Base-by-base conservation (phyloP, 2,888 invertebrate genomes). In the Ecdyonurus torrentis region DNA sequence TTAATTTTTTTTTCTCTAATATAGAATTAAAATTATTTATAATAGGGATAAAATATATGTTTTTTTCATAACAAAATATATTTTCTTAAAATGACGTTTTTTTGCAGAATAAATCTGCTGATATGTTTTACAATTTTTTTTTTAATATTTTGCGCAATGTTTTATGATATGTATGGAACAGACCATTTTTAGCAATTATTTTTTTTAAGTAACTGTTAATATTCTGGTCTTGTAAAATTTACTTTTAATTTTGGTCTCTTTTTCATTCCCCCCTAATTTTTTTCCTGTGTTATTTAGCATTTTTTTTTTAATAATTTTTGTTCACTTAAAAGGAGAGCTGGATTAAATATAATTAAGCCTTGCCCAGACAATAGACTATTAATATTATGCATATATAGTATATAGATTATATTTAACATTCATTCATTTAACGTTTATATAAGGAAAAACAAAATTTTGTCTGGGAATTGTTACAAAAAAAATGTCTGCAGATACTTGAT, bases 31-130 rank as follows among this genome's bases (percentile, higher is more conserved):
- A 59, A 25, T 24, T 24, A 59, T 24, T 25, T 24, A 1, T 59
- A 25, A n/a, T 19, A 18, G 25, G 59, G 59, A 37, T 22, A 55
- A 55, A 55, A 55, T 55, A 55, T 55, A 20, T 22, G 7, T 55
- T 55, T 22, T n/a, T 55, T 55, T 22, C n/a, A 55, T 55, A 55
- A 55, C 55, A 55, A 55, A 55, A 55, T 55, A 55, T n/a, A 55
- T 55, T 18, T 55, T 22, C 55, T 55, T 55, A 55, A 55, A 22
- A 55, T 20, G 22, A n/a, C 22, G n/a, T n/a, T n/a, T n/a, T n/a
- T n/a, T n/a, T 55, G 55, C 55, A 55, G 55, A n/a, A 20, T 55
- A 55, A n/a, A 55, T 55, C 55, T 55, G 55, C 55, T 55, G 55
- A 55, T 55, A 55, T 55, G 55, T 55, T 55, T 55, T 55, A 50